Percentiles rank a stretch among this genome's conserved stretches.
phyloP scores from a whole-genome alignment of 2,797 vertebrate genomes.

The Sparus aurata region DNA sequence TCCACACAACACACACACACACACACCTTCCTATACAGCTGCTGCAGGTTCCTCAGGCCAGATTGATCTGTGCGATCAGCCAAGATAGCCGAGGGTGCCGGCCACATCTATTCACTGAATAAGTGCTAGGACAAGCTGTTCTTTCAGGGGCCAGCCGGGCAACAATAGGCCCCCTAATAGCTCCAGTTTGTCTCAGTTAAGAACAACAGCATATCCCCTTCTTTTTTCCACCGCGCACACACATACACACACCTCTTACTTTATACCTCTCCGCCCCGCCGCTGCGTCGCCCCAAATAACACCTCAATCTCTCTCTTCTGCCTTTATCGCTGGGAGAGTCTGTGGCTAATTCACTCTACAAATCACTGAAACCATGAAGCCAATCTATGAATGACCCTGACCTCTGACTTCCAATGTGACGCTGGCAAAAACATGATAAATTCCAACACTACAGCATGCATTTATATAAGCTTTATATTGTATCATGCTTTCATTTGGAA shows the following conservation, averaged over 20 bases:
- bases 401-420: slow-evolving; percentile 23
- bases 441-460: background rate
- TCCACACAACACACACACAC: slow-evolving; percentile 14
- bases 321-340: slow-evolving; percentile 13
- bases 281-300: slow-evolving; percentile 52
- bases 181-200: slow-evolving; percentile 85
- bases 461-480: background rate
- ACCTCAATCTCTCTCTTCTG: slow-evolving; percentile 42
- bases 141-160: slow-evolving; percentile 74
- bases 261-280: slow-evolving; percentile 30
- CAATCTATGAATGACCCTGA: slow-evolving; percentile 17
- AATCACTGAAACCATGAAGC: slow-evolving; percentile 1
- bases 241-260: slow-evolving; percentile 39
- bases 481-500: background rate
- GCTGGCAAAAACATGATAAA: background rate
- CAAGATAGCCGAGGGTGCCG: slow-evolving; percentile 69
- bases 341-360: background rate
- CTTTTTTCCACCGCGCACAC: slow-evolving; percentile 29
- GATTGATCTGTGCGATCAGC: slow-evolving; percentile 80
- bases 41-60: slow-evolving; percentile 44
- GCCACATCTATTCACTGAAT: slow-evolving; percentile 79
- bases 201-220: slow-evolving; percentile 59
- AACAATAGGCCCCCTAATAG: slow-evolving; percentile 83
- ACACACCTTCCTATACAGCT: slow-evolving; percentile 29
- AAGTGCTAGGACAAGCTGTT: slow-evolving; percentile 83